These are phyloP conservation scores for western clawed frog (Xenopus tropicalis) DNA, from an alignment of 2,113 vertebrate genomes.

Conservation along the genomic window UCB_Xtro_10.0 CM004451.2:31507501-31508000, in stretches of 20 bases:
- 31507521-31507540: no score
- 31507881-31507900: slow-evolving; percentile 40
- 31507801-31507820: slow-evolving; percentile 58
- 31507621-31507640: no score
- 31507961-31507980: slow-evolving; percentile 9
- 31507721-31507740: slow-evolving; percentile 44
- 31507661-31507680: slow-evolving; percentile 48
- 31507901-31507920: not conserved
- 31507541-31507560: no score
- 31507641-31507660: not conserved
- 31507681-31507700: slow-evolving; percentile 45
- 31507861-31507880: slow-evolving; percentile 44
- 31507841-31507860: slow-evolving; percentile 50
- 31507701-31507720: slow-evolving; percentile 8
- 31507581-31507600: no score
- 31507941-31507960: slow-evolving; percentile 12
- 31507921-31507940: slow-evolving; percentile 25
- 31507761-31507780: slow-evolving; percentile 47
- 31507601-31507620: no score
- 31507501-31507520: no score
- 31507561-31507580: no score
- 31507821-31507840: slow-evolving; percentile 55
- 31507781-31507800: slow-evolving; percentile 52
- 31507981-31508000: slow-evolving; percentile 3
- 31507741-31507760: slow-evolving; percentile 39